A percentile compares a stretch with the other conserved stretches of the same genome.
Conservation (phyloP, 1,140 invertebrate genomes). For the Drosophila repleta region DNA sequence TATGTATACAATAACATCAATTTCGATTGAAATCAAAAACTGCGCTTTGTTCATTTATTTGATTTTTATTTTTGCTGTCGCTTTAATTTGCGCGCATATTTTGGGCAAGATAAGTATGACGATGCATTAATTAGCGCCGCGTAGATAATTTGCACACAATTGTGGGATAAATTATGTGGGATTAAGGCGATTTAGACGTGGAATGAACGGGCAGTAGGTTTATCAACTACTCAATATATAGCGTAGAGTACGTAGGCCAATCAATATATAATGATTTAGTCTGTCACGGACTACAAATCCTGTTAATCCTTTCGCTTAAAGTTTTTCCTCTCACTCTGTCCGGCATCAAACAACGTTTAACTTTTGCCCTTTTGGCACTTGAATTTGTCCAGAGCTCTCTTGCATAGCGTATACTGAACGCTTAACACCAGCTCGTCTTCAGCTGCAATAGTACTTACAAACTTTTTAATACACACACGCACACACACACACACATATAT, state of each 20-base stretch:
- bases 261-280: not conserved
- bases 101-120: not conserved
- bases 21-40: not conserved
- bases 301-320: not conserved
- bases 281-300: not conserved
- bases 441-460: slow-evolving; percentile 35
- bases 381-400: not conserved
- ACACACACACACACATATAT: slow-evolving; percentile 9
- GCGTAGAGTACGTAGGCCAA: not conserved
- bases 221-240: not conserved
- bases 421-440: slow-evolving; percentile 27
- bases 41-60: not conserved
- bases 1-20: no score
- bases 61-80: not conserved
- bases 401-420: slow-evolving; percentile 11
- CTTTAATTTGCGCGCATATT: slow-evolving; percentile 10
- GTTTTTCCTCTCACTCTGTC: not conserved
- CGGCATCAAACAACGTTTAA: not conserved
- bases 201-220: not conserved
- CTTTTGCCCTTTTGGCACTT: not conserved
- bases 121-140: not conserved
- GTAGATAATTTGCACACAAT: slow-evolving; percentile 1
- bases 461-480: slow-evolving; percentile 25
- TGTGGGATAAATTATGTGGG: slow-evolving; percentile 5
- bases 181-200: not conserved